phyloP scores from a whole-genome alignment of 2,113 vertebrate genomes.

The Cryptotis parvus region DNA sequence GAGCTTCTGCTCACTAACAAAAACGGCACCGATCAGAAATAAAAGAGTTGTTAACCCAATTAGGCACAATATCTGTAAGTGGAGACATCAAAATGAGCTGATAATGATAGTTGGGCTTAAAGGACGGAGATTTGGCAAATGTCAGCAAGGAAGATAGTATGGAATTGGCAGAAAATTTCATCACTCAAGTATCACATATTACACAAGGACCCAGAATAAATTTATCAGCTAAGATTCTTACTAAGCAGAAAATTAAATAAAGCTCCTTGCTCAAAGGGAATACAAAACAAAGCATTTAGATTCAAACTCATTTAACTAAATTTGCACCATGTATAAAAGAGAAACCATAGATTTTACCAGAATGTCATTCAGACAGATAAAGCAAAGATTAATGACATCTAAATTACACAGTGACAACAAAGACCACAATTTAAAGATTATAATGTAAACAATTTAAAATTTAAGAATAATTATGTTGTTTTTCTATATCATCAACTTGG shows the following conservation, averaged over 20 bases:
- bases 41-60: not conserved
- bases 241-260: constrained; percentile 21
- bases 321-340: not conserved
- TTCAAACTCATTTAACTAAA: not conserved
- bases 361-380: constrained; percentile 16
- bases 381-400: not conserved
- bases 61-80: not conserved
- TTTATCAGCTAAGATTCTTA: constrained; percentile 5
- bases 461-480: not conserved
- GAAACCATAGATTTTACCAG: not conserved
- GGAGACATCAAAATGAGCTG: constrained; percentile 49
- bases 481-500: constrained; percentile 27
- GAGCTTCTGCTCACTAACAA: not conserved
- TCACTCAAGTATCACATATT: not conserved
- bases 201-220: not conserved
- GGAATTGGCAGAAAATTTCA: not conserved
- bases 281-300: constrained; percentile 7
- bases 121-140: not conserved
- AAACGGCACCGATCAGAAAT: not conserved
- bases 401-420: not conserved
- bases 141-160: not conserved
- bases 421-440: not conserved
- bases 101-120: not conserved
- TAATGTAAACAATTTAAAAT: not conserved
- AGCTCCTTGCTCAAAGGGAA: constrained; percentile 7